phyloP scores from a whole-genome alignment of 2,888 invertebrate species.

The Acanthosoma haemorrhoidale region DNA sequence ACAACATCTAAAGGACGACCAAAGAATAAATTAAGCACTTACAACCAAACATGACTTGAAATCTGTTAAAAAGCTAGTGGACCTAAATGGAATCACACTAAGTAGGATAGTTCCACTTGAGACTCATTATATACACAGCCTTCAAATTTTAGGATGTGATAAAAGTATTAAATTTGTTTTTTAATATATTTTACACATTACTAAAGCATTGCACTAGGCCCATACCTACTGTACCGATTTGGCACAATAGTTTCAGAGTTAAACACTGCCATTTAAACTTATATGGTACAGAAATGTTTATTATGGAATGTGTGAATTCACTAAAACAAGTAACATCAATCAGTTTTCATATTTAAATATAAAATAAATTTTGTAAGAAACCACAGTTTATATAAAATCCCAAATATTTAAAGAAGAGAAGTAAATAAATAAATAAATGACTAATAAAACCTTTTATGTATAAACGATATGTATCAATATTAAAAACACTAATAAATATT shows the following conservation, averaged over 20 bases:
- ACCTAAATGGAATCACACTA: constrained; percentile 2
- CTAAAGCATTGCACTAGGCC: constrained; percentile 22
- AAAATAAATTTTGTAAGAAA: constrained; percentile 2
- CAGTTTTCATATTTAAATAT: neutral
- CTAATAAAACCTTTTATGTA: neutral
- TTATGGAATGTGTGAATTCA: neutral
- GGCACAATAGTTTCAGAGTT: neutral
- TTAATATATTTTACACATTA: constrained; percentile 1
- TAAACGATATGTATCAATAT: constrained; percentile 27
- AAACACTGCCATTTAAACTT: neutral
- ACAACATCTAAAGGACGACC: neutral
- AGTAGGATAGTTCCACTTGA: constrained; percentile 12
- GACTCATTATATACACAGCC: constrained; percentile 10
- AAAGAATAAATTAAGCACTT: constrained; percentile 7
- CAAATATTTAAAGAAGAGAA: neutral
- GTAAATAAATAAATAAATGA: neutral
- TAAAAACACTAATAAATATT: constrained; percentile 18
- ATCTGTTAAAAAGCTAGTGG: constrained; percentile 8
- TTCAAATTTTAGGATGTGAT: constrained; percentile 12
- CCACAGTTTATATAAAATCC: neutral
- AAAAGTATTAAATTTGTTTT: constrained; percentile 4
- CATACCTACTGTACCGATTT: constrained; percentile 9
- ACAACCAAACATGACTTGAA: neutral
- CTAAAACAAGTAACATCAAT: neutral
- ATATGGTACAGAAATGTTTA: constrained; percentile 2